Evolutionary conservation across 2,797 vertebrate species (phyloP).

Genomic region (Cyprinodon diabolis): DNA sequence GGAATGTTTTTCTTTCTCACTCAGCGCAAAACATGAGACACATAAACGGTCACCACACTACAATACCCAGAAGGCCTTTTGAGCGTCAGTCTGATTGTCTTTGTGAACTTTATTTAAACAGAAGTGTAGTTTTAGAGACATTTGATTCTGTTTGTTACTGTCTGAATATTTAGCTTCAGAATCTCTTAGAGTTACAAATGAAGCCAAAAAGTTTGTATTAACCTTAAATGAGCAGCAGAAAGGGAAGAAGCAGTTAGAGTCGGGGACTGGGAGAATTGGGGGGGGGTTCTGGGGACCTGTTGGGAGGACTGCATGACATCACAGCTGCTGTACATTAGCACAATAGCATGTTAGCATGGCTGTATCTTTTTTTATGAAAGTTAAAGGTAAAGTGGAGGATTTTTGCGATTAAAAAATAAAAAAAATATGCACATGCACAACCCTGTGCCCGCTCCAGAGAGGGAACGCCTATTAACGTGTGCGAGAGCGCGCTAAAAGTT

Average conservation of each 20-base stretch:
- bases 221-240: background rate
- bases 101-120: slow-evolving; percentile 19
- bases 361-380: slow-evolving; percentile 17
- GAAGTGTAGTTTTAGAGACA: slow-evolving; percentile 4
- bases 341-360: slow-evolving; percentile 38
- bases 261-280: background rate
- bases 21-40: slow-evolving; percentile 1
- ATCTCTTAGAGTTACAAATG: background rate
- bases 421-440: too few relatives aligned
- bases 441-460: too few relatives aligned
- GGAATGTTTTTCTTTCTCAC: background rate
- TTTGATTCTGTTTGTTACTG: background rate
- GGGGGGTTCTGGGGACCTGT: background rate
- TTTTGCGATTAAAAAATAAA: too few relatives aligned
- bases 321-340: slow-evolving; percentile 13
- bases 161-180: slow-evolving; percentile 7
- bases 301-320: background rate
- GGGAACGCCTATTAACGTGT: too few relatives aligned
- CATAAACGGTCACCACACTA: slow-evolving; percentile 37
- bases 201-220: slow-evolving; percentile 2
- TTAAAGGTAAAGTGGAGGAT: background rate
- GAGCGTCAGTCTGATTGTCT: background rate
- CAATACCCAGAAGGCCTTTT: slow-evolving; percentile 56
- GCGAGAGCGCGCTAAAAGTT: too few relatives aligned
- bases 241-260: background rate